These are phyloP conservation scores for Neopipo cinnamomea DNA, from an alignment of 2,113 vertebrate species.

Conservation along the genomic window DNA sequence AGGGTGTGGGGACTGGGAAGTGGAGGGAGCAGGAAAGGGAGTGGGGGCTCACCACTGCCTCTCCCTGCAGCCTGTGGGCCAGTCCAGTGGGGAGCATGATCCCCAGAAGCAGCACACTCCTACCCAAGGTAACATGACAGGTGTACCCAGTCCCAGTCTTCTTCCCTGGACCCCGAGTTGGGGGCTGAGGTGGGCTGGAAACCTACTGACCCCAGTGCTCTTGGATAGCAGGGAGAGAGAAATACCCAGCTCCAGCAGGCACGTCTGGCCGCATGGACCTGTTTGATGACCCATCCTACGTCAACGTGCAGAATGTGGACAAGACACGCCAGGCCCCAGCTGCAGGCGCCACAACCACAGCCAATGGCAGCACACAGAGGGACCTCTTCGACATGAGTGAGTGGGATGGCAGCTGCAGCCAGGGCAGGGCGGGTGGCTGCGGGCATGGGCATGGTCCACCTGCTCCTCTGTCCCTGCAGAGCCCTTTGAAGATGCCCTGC, in stretches of 20 bases:
- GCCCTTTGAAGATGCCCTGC: conserved; percentile 92
- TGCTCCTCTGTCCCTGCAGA: conserved; percentile 67
- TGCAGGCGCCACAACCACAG: not conserved
- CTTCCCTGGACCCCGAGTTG: rapidly evolving
- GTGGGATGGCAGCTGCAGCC: rapidly evolving
- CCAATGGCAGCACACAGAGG: conserved; percentile 87
- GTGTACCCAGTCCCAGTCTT: rapidly evolving
- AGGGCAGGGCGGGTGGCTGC: too few species aligned
- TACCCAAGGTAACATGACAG: conserved; percentile 42
- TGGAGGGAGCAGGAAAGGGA: not conserved
- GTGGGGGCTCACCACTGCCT: not conserved
- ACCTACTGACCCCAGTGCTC: not conserved
- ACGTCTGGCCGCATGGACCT: conserved; percentile 67
- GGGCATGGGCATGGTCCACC: rapidly evolving
- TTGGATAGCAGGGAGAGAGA: conserved; percentile 28
- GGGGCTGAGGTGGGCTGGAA: not conserved
- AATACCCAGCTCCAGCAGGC: conserved; percentile 8
- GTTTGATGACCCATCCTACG: conserved; percentile 94
- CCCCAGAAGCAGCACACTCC: conserved; percentile 60
- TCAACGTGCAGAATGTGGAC: conserved; percentile 89
- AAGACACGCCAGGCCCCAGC: conserved; percentile 76
- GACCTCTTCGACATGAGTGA: conserved; percentile 97
- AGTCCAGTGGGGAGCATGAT: conserved; percentile 55
- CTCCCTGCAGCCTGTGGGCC: conserved; percentile 70
- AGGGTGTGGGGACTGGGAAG: not conserved